phyloP scores from a whole-genome alignment of 2,797 vertebrate species.

The Syndactyla subalaris region DNA sequence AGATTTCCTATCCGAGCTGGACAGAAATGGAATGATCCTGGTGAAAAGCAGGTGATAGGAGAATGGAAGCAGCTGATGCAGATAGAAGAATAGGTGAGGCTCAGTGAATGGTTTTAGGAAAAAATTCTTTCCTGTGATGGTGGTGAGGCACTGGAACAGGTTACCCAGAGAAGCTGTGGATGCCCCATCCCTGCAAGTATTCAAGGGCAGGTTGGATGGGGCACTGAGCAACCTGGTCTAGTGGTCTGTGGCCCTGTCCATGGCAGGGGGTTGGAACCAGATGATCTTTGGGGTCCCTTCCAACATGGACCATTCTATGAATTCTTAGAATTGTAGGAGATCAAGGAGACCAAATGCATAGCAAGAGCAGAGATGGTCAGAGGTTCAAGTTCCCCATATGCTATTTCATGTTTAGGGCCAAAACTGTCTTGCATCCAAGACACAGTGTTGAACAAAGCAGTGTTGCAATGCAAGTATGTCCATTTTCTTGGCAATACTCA shows the following conservation, averaged over 20 bases:
- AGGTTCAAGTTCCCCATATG: not conserved
- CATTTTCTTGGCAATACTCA: not conserved
- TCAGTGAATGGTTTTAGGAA: not conserved
- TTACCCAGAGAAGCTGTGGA: not conserved
- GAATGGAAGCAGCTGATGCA: not conserved
- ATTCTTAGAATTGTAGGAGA: not conserved
- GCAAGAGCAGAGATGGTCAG: not conserved
- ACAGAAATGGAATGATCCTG: not conserved
- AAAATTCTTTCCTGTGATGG: not conserved
- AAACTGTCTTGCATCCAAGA: not conserved
- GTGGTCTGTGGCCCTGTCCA: not conserved
- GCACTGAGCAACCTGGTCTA: not conserved
- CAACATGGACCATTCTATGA: too few relatives aligned
- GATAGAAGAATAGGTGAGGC: not conserved
- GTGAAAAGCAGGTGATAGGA: not conserved
- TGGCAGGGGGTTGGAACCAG: not conserved
- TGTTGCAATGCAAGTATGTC: not conserved
- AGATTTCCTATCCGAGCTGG: not conserved
- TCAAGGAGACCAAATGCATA: not conserved
- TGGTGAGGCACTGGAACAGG: not conserved
- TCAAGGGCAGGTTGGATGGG: not conserved
- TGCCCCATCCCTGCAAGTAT: not conserved
- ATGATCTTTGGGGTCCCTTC: not conserved
- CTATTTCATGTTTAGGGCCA: not conserved
- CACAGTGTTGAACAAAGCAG: not conserved